Conservation (phyloP, 2,113 vertebrate species). For the Mesitornis unicolor region DNA sequence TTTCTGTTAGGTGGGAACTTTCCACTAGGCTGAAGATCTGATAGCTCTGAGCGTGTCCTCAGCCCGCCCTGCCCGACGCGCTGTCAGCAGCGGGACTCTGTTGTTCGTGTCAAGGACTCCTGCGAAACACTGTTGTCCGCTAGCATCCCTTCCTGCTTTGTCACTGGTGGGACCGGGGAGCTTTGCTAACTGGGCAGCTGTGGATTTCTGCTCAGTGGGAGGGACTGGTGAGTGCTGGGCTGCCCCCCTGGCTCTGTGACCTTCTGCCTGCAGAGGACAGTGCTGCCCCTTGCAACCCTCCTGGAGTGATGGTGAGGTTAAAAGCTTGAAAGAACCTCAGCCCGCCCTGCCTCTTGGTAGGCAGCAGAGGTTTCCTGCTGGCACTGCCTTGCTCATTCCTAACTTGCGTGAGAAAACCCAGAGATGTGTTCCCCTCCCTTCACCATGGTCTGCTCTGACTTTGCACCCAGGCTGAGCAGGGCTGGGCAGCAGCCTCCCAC, state of each 20-base stretch:
- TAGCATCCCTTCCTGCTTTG: not conserved
- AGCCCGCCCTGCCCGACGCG: not conserved
- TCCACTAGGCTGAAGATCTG: not conserved
- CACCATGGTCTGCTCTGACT: not conserved
- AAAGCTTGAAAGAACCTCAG: not conserved
- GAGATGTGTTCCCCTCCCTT: not conserved
- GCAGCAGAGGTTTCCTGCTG: not conserved
- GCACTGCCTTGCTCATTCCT: rapidly evolving
- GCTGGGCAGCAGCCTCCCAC: not conserved
- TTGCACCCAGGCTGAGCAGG: not conserved
- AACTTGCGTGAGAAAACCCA: not conserved
- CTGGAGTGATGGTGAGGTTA: too few species aligned
- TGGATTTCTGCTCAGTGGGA: not conserved
- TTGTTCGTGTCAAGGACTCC: not conserved
- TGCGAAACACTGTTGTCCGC: not conserved
- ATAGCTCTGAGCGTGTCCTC: rapidly evolving
- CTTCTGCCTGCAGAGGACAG: not conserved
- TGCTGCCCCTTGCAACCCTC: too few species aligned
- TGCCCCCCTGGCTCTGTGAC: rapidly evolving
- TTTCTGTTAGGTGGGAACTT: not conserved
- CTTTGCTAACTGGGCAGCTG: not conserved
- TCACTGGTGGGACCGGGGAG: not conserved
- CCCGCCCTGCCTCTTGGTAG: not conserved
- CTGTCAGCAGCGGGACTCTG: not conserved
- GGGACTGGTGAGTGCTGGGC: not conserved